phyloP scores from a whole-genome alignment of 2,888 invertebrate genomes.

The Lydus trimaculatus region DNA sequence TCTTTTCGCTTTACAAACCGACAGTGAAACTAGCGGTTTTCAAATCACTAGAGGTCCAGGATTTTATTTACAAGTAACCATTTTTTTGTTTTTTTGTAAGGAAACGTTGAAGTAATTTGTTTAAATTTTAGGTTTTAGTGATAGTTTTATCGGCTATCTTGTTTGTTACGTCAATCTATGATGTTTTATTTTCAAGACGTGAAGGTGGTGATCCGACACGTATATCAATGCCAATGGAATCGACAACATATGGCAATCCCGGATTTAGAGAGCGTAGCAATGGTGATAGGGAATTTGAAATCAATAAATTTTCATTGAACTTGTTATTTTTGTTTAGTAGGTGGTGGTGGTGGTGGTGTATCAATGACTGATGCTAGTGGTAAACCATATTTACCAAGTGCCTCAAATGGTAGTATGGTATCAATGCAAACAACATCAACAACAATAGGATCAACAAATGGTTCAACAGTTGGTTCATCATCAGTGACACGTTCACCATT shows the following conservation, averaged over 20 bases:
- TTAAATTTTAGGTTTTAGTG: slow-evolving; percentile 74
- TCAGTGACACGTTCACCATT: slow-evolving; percentile 68
- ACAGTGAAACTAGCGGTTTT: slow-evolving; percentile 74
- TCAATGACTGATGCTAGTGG: slow-evolving; percentile 90
- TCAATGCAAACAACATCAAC: slow-evolving; percentile 79
- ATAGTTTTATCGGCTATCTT: slow-evolving; percentile 78
- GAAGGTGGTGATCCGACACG: slow-evolving; percentile 79
- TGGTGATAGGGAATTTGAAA: slow-evolving; percentile 57
- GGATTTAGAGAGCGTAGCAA: slow-evolving; percentile 74
- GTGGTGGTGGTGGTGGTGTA: slow-evolving; percentile 59
- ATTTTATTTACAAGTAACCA: slow-evolving; percentile 85
- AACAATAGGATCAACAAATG: slow-evolving; percentile 66
- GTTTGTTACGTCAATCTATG: slow-evolving; percentile 81
- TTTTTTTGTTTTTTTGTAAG: too few relatives aligned
- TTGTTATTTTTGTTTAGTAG: too few relatives aligned
- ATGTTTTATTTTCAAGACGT: slow-evolving; percentile 78
- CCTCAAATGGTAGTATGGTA: slow-evolving; percentile 70
- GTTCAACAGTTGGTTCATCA: slow-evolving; percentile 60
- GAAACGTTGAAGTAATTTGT: background rate
- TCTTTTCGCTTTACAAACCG: slow-evolving; percentile 85
- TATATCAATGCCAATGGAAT: slow-evolving; percentile 64
- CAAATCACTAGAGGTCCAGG: slow-evolving; percentile 80
- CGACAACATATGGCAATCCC: slow-evolving; percentile 85
- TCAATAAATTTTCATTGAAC: slow-evolving; percentile 14
- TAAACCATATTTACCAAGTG: slow-evolving; percentile 73